Evolutionary conservation across 2,888 invertebrate species (phyloP), one percentile per base, ranked within the genome.

Genomic region (Lordiphosa andalusiaca): DNA sequence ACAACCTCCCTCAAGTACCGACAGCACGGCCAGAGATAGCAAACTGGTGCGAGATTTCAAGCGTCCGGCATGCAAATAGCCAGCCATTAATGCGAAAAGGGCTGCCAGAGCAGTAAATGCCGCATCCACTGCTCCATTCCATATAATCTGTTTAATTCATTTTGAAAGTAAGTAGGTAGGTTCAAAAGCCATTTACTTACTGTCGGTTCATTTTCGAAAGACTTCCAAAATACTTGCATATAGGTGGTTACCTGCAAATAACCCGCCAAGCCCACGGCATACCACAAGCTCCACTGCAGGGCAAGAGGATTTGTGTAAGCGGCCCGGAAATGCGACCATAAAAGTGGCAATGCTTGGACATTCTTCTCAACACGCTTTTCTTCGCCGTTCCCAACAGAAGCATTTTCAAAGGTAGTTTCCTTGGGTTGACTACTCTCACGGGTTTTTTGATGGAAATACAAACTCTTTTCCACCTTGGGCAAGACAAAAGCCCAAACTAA

Each of bases 121-220:
- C 0, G 96, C 95, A 89, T 97, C 97, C 0, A 96, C 95, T 6
- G 93, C 94, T 0, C 97, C 97, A 87, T 96, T 96, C 88, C 89
- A 90, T 2, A 82, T 75, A 48, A 86, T 77, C 87, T 88, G 25
- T 7, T 7, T 0, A 10, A 2, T 2, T 47, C 3, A 9, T 7
- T 25, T 10, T 6, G 9, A 21, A 7, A 37, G 23, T n/a, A 39
- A 6, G 9, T 1, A n/a, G 16, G 6, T 4, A 1, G 38, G 6
- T 5, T 37, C 3, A 9, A 3, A 53, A 7, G 6, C 19, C 1
- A 19, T 12, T 12, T 35, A 67, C 68, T 66, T 46, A 89, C 88
- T 37, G 86, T 84, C 39, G 89, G 83, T 10, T 88, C 72, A 6
- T 85, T 76, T 19, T 90, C 90, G 25, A 91, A 91, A 33, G 90